Conservation (phyloP, 35 echinoderm and acorn worm genomes). For the Heliocidaris tuberculata region DNA sequence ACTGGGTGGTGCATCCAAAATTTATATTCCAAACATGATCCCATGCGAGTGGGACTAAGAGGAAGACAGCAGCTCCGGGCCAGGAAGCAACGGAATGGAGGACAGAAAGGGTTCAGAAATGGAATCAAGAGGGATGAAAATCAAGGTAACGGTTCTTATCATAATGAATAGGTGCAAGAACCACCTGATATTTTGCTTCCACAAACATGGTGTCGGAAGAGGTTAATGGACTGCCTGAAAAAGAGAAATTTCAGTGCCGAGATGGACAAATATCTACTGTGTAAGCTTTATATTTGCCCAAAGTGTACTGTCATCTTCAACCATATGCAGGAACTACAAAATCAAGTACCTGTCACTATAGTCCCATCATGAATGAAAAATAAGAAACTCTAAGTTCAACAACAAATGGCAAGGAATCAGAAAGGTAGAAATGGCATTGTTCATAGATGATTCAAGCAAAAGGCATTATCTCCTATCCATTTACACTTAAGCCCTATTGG, state of each 20-base stretch:
- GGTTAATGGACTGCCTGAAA: neutral
- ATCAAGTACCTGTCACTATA: no score
- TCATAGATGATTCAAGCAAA: no score
- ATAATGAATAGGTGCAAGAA: neutral
- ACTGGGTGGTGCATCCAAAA: neutral
- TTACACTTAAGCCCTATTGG: no score
- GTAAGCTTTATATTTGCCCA: no score
- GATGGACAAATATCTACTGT: no score
- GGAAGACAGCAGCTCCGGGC: neutral
- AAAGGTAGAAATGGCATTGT: no score
- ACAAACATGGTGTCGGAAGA: neutral
- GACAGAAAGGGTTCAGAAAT: neutral
- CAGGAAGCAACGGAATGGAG: neutral
- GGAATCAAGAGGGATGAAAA: neutral
- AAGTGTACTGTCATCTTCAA: no score
- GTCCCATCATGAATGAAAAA: no score
- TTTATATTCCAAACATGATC: conserved; percentile 18
- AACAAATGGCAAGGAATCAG: no score
- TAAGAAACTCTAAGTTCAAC: no score
- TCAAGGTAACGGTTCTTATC: neutral
- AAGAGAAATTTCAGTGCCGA: neutral
- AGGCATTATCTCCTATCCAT: no score
- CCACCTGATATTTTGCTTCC: neutral
- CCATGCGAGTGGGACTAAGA: neutral
- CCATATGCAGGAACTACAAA: no score